phyloP scores from a whole-genome alignment of 2,113 vertebrate species.

The Isurus oxyrinchus region DNA sequence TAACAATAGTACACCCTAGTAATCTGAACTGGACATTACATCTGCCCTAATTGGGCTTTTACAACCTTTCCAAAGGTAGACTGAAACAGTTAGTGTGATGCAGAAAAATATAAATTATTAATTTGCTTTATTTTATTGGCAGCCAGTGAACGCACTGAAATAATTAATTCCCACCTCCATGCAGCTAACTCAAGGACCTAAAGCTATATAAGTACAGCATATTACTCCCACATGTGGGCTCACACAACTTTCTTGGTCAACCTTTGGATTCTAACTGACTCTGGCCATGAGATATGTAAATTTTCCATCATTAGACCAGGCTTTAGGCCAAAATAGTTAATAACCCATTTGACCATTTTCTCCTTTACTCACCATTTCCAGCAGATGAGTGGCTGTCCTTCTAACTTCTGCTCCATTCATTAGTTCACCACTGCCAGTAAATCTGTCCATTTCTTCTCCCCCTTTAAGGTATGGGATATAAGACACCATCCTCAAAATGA shows the following conservation, averaged over 20 bases:
- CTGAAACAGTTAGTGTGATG: not conserved
- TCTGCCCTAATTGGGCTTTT: not conserved
- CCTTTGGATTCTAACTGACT: not conserved
- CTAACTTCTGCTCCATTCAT: not conserved
- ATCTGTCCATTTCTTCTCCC: not conserved
- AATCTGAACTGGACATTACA: not conserved
- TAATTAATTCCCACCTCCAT: not conserved
- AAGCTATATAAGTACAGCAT: not conserved
- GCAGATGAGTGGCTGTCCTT: not conserved
- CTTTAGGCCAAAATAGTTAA: not conserved
- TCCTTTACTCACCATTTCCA: not conserved
- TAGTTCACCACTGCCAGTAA: not conserved
- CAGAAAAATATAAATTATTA: not conserved
- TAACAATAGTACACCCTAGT: not conserved
- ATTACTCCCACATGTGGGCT: not conserved
- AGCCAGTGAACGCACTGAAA: not conserved
- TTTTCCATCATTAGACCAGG: not conserved
- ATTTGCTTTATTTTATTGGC: not conserved
- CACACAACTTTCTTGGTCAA: not conserved
- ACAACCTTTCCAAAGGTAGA: not conserved
- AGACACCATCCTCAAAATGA: not conserved
- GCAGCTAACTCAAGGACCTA: not conserved
- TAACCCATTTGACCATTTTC: not conserved
- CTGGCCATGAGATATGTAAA: not conserved
- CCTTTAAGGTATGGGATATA: not conserved